Conservation (phyloP, 2,113 vertebrate species). For the Sarotherodon lohbergeri region DNA sequence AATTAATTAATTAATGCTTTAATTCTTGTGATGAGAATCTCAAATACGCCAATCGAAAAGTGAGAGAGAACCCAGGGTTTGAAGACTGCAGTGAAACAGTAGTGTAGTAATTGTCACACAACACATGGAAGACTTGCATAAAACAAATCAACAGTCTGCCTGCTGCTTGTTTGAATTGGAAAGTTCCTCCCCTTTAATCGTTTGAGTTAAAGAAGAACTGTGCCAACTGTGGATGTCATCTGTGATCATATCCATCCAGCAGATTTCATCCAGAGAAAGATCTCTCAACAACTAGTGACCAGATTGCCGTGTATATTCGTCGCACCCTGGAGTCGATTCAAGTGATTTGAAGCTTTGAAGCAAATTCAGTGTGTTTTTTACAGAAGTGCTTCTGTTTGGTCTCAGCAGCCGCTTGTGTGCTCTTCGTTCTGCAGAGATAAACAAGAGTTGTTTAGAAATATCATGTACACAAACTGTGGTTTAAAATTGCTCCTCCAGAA, state of each 20-base stretch:
- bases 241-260: background rate
- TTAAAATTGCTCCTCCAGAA: background rate
- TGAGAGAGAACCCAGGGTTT: background rate
- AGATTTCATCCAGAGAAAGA: background rate
- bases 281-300: background rate
- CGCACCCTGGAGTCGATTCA: background rate
- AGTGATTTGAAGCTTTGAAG: background rate
- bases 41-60: background rate
- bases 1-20: background rate
- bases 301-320: background rate
- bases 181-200: background rate
- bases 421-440: background rate
- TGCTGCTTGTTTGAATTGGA: background rate
- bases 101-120: background rate
- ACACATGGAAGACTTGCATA: background rate
- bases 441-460: background rate
- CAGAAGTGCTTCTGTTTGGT: background rate
- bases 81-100: conserved; percentile 5
- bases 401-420: background rate
- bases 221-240: background rate
- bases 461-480: background rate
- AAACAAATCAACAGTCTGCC: conserved; percentile 1
- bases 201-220: background rate
- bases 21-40: background rate
- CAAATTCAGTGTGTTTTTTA: background rate